Evolutionary conservation across 2,113 vertebrate genomes (phyloP).

Genomic region (Vimba vimba): DNA sequence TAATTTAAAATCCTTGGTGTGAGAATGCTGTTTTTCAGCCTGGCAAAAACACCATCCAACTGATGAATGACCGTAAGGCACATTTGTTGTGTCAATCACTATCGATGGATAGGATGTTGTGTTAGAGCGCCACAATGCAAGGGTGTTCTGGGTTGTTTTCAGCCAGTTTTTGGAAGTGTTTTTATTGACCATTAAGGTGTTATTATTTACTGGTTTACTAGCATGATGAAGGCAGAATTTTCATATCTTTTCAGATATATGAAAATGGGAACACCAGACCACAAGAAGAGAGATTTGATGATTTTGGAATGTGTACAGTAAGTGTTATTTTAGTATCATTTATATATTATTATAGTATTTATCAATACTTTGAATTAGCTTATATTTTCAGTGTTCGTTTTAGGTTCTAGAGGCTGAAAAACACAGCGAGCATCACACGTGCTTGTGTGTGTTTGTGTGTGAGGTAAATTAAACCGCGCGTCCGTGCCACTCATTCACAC

Average conservation of each 20-base stretch:
- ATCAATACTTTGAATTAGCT: neutral
- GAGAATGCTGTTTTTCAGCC: slow-evolving; percentile 69
- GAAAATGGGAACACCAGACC: neutral
- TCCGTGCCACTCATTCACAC: too few species aligned
- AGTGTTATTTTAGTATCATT: neutral
- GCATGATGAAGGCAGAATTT: neutral
- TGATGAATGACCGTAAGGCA: slow-evolving; percentile 22
- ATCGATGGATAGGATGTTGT: neutral
- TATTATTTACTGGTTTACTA: neutral
- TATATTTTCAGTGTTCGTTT: neutral
- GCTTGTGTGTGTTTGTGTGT: too few species aligned
- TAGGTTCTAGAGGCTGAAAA: too few species aligned
- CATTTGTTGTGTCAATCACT: slow-evolving; percentile 25
- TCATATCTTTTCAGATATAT: neutral
- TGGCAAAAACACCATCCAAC: neutral
- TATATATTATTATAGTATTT: neutral
- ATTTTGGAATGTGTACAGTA: neutral
- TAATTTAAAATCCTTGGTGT: slow-evolving; percentile 72
- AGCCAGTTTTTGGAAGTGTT: neutral
- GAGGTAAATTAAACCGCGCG: too few species aligned
- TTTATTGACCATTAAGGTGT: neutral
- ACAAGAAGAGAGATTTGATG: neutral
- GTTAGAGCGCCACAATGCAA: neutral
- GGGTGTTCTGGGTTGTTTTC: neutral
- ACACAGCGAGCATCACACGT: too few species aligned